Conservation (phyloP, 2,888 invertebrate species). For the Drepanosiphum platanoidis region DNA sequence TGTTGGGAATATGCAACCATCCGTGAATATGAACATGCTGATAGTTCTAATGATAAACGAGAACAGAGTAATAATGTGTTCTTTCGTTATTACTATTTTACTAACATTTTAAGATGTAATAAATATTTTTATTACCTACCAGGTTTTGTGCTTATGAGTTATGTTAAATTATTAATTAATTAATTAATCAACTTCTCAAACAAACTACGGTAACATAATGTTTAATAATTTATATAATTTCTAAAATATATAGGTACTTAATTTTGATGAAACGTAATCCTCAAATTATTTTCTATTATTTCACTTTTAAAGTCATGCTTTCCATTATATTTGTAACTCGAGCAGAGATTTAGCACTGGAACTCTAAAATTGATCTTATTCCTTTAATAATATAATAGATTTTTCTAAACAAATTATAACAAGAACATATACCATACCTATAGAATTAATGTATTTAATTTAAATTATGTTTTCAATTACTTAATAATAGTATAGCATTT, state of each 20-base stretch:
- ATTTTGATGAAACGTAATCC: not conserved
- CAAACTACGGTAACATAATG: slow-evolving; percentile 8
- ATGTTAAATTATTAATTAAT: not conserved
- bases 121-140: slow-evolving; percentile 4
- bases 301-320: slow-evolving; percentile 25
- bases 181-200: slow-evolving; percentile 6
- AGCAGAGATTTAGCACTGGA: not conserved
- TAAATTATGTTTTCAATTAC: too few species aligned
- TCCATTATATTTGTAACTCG: not conserved
- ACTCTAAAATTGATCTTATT: too few species aligned
- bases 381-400: too few species aligned
- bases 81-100: slow-evolving; percentile 18
- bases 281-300: not conserved
- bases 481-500: not conserved
- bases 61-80: slow-evolving; percentile 12
- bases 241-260: not conserved
- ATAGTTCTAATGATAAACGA: slow-evolving; percentile 34
- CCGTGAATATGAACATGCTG: slow-evolving; percentile 36
- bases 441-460: too few species aligned
- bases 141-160: not conserved
- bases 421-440: not conserved
- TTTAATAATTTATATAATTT: slow-evolving; percentile 40
- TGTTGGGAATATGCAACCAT: slow-evolving; percentile 42
- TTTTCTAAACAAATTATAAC: too few species aligned
- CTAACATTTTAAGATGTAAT: slow-evolving; percentile 8